These are phyloP conservation scores for Hypotaenidia philippensis DNA, from an alignment of 2,797 vertebrate genomes.

Conservation along the genomic window DNA sequence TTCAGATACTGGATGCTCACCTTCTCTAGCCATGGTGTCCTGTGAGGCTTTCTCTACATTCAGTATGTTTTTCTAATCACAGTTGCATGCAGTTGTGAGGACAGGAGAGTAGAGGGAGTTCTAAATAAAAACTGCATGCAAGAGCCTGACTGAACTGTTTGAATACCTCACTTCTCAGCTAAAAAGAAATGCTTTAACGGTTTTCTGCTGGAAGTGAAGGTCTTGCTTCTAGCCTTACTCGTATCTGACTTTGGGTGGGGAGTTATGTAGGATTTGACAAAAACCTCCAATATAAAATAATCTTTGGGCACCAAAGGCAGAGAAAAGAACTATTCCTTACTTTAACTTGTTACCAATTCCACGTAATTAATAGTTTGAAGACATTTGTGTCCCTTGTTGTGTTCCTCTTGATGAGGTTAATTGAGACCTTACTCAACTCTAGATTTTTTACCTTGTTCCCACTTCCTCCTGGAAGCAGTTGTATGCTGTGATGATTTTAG, in stretches of 20 bases:
- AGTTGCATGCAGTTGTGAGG: not conserved
- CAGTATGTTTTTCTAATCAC: not conserved
- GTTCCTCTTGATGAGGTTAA: not conserved
- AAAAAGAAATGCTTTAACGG: not conserved
- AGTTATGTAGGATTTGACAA: not conserved
- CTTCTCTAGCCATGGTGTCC: not conserved
- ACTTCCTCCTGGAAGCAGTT: not conserved
- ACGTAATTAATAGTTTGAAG: not conserved
- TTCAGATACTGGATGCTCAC: not conserved
- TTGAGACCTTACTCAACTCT: not conserved
- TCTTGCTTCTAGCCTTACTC: not conserved
- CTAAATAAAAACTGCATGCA: not conserved
- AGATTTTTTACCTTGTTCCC: not conserved
- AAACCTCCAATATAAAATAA: not conserved
- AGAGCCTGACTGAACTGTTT: not conserved
- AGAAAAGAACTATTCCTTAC: not conserved
- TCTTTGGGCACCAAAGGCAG: not conserved
- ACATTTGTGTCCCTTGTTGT: not conserved
- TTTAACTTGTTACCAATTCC: not conserved
- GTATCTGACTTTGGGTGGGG: accelerated
- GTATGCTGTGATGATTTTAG: not conserved
- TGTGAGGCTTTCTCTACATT: not conserved
- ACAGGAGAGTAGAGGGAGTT: not conserved
- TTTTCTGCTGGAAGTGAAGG: not conserved
- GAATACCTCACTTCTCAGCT: not conserved